phyloP scores from a whole-genome alignment of 2,888 invertebrate genomes.

The Lycaena phlaeas region DNA sequence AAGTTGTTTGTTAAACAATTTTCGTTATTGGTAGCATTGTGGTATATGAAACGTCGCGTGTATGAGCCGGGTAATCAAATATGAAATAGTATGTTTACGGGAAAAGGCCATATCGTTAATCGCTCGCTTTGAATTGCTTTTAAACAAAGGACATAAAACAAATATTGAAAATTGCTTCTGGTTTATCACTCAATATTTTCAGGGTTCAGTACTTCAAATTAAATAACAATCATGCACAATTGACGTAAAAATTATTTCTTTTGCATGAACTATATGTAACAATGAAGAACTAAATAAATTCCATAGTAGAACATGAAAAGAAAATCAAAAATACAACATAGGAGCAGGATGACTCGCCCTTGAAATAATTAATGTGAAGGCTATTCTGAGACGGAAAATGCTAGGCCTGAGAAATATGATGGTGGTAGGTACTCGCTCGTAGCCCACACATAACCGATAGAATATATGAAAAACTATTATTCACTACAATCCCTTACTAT shows the following conservation, averaged over 20 bases:
- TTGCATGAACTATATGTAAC: too few species aligned
- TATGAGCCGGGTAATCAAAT: conserved; percentile 3
- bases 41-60: conserved; percentile 3
- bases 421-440: too few species aligned
- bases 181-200: neutral
- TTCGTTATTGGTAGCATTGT: neutral
- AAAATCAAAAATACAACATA: too few species aligned
- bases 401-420: too few species aligned
- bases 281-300: too few species aligned
- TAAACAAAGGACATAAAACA: conserved; percentile 7
- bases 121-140: conserved; percentile 3
- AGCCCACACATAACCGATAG: too few species aligned
- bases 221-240: neutral
- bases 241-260: neutral
- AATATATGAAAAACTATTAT: too few species aligned
- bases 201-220: neutral
- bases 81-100: conserved; percentile 5
- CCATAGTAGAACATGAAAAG: too few species aligned
- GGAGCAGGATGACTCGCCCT: too few species aligned
- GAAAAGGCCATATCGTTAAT: conserved; percentile 6
- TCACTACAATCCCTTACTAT: too few species aligned
- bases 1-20: conserved; percentile 4
- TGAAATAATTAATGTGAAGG: too few species aligned
- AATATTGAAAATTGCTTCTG: conserved; percentile 1
- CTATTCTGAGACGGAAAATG: too few species aligned